Evolutionary conservation across 2,113 vertebrate species (phyloP).

Genomic region (Chascanopsetta lugubris): DNA sequence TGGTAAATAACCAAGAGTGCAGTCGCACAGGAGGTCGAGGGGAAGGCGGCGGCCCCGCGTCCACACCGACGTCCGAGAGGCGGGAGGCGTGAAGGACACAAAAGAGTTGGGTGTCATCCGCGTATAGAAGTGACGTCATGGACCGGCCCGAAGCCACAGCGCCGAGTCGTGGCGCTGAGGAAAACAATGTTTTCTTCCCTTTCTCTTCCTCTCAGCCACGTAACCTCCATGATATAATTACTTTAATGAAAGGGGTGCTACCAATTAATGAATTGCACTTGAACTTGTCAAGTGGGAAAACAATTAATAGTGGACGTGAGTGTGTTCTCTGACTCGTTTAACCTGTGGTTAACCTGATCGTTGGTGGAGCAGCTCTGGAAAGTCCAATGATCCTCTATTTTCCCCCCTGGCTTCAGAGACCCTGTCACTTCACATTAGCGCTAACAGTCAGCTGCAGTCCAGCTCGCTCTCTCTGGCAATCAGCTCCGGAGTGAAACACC

Average conservation of each 20-base stretch:
- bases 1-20: not conserved
- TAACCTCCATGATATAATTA: not conserved
- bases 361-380: slow-evolving; percentile 53
- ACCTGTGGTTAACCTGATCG: slow-evolving; percentile 71
- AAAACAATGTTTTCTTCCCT: not conserved
- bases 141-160: not conserved
- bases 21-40: not conserved
- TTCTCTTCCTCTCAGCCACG: not conserved
- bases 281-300: slow-evolving; percentile 48
- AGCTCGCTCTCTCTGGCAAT: slow-evolving; percentile 74
- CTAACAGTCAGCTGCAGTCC: slow-evolving; percentile 74
- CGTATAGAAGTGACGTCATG: not conserved
- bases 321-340: slow-evolving; percentile 59
- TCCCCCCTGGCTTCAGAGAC: slow-evolving; percentile 65
- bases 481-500: slow-evolving; percentile 73
- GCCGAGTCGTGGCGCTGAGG: too few species aligned
- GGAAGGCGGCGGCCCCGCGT: not conserved
- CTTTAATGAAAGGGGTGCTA: not conserved
- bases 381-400: slow-evolving; percentile 52
- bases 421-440: slow-evolving; percentile 77
- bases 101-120: not conserved
- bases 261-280: slow-evolving; percentile 21
- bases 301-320: slow-evolving; percentile 41
- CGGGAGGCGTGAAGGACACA: not conserved
- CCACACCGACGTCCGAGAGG: not conserved